phyloP scores from a whole-genome alignment of 2,113 vertebrate species.

The Ariopsis seemanni region DNA sequence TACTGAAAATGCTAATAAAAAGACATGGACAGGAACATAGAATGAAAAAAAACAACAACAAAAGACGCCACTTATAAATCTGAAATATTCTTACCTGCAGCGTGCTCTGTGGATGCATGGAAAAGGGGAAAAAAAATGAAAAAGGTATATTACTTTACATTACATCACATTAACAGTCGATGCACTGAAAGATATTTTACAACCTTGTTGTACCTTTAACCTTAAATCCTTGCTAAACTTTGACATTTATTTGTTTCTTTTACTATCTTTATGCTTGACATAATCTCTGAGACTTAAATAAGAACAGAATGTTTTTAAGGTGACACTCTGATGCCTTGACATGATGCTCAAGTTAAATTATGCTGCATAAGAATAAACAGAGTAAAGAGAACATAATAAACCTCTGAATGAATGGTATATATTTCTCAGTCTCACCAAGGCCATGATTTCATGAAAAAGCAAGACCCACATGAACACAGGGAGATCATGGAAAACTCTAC shows the following conservation, averaged over 20 bases:
- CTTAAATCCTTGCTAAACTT: background rate
- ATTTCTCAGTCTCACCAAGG: background rate
- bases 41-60: background rate
- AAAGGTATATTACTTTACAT: background rate
- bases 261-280: background rate
- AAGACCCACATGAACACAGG: background rate
- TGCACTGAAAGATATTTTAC: background rate
- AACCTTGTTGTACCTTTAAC: background rate
- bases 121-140: background rate
- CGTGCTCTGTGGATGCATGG: slow-evolving; percentile 42
- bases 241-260: background rate
- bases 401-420: background rate
- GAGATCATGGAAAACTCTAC: background rate
- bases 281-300: background rate
- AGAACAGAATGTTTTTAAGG: background rate
- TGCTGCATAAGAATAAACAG: background rate
- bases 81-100: slow-evolving; percentile 45
- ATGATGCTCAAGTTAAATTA: background rate
- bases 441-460: background rate
- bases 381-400: background rate
- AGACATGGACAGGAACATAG: background rate
- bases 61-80: background rate
- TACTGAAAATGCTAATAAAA: background rate
- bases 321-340: too few species aligned
- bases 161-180: background rate